Base-by-base conservation (phyloP, 1,140 invertebrate genomes). In the Drosophila carrolli region DNA sequence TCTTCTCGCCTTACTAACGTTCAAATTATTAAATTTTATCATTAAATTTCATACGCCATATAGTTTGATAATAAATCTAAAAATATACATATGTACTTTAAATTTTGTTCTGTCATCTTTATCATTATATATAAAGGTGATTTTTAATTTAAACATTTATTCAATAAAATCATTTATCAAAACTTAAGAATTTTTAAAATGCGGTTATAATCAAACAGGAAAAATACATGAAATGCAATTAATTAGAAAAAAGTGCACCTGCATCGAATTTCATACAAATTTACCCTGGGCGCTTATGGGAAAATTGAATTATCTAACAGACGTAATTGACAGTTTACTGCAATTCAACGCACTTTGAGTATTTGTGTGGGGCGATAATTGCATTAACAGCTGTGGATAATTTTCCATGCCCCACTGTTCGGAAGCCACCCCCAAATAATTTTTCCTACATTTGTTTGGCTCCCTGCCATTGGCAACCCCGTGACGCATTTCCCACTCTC, bases 381-480 rank as follows among this genome's bases (percentile, higher is more conserved):
- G 51, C 61, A 68, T 77, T 56, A 70, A 59, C 59, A 60, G 61
- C 60, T 60, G 59, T 16, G 4, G 41, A 54, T 57, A 70, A 63
- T 50, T 63, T 50, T 56, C 37, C 65, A 41, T 27, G 53, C 65
- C 66, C 75, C 80, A 84, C 66, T 81, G 76, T 78, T 41, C 43
- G 43, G 50, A 40, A 75, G 68, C 48, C 66, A 86, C 70, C 61
- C 74, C 72, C 78, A 50, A 65, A 65, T 56, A 63, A 43, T 43
- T 57, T 58, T 53, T 57, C 59, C 50, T 8, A 29, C 41, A 65
- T 38, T 56, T 78, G 60, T 68, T 56, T 57, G 11, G 50, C 27
- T 38, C 14, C 38, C 27, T 44, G 71, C 59, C 72, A 60, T 58
- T 85, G 66, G 56, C 83, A 73, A 88, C 83, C 83, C 82, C 79